Conservation (phyloP, 2,797 vertebrate species). For the Antennarius maculatus region DNA sequence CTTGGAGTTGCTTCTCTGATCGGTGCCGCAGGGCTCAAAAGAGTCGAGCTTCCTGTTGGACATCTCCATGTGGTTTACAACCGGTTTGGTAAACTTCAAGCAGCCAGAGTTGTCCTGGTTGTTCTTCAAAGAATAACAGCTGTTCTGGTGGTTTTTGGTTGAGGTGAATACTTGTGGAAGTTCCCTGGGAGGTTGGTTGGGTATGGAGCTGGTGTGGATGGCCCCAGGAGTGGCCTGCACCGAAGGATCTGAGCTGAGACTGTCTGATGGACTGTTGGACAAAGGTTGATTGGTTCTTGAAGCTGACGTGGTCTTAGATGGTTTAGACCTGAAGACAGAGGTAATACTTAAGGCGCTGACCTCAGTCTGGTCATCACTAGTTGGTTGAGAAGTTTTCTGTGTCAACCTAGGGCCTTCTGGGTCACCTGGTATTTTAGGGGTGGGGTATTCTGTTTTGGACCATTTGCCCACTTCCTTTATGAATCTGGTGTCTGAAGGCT, state of each 20-base stretch:
- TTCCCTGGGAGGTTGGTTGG: background rate
- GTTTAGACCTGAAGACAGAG: conserved; percentile 4
- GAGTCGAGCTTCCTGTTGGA: conserved; percentile 1
- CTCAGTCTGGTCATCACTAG: background rate
- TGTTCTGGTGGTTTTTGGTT: background rate
- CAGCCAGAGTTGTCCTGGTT: background rate
- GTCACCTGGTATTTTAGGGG: background rate
- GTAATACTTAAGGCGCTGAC: background rate
- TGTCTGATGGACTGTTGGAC: conserved; percentile 8
- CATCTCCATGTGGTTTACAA: fast-evolving
- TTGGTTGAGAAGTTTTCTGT: background rate
- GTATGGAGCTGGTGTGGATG: background rate
- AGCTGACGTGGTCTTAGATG: conserved; percentile 6
- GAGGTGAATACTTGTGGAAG: background rate
- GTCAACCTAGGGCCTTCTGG: background rate
- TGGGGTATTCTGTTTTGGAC: background rate
- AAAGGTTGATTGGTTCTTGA: conserved; percentile 1
- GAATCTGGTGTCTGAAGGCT: background rate
- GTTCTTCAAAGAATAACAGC: background rate
- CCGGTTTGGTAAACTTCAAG: background rate
- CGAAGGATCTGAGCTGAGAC: conserved; percentile 9
- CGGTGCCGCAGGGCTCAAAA: background rate
- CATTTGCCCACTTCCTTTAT: background rate
- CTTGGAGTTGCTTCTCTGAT: conserved; percentile 4
- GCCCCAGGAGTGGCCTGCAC: background rate